Conservation (phyloP, 2,797 vertebrate species). For the Bucorvus abyssinicus region DNA sequence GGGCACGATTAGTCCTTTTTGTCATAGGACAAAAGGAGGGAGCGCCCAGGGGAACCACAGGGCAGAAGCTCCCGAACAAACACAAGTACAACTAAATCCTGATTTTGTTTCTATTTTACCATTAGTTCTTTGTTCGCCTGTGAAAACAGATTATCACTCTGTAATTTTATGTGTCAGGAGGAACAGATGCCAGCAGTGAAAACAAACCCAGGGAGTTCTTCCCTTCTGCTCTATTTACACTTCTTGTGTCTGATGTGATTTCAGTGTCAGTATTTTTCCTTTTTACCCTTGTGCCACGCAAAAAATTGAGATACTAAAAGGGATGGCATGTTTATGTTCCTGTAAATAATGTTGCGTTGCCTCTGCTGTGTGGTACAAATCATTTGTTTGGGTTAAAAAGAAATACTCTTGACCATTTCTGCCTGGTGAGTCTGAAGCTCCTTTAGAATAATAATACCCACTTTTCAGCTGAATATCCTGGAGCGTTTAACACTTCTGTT, state of each 20-base stretch:
- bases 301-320: neutral
- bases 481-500: neutral
- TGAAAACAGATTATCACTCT: neutral
- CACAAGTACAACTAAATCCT: neutral
- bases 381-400: neutral
- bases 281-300: neutral
- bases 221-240: neutral
- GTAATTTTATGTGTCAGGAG: neutral
- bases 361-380: neutral
- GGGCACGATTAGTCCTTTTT: neutral
- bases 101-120: neutral
- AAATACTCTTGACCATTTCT: neutral
- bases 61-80: neutral
- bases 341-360: neutral
- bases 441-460: neutral
- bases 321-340: neutral
- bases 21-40: neutral
- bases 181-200: constrained; percentile 19
- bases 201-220: neutral
- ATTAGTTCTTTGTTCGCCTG: neutral
- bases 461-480: neutral
- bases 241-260: neutral
- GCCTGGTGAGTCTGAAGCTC: neutral
- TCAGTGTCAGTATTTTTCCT: neutral
- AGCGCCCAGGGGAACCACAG: neutral